Evolutionary conservation across 1,140 invertebrate species (phyloP).

Genomic region (Yoshiicerus persimilis): DNA sequence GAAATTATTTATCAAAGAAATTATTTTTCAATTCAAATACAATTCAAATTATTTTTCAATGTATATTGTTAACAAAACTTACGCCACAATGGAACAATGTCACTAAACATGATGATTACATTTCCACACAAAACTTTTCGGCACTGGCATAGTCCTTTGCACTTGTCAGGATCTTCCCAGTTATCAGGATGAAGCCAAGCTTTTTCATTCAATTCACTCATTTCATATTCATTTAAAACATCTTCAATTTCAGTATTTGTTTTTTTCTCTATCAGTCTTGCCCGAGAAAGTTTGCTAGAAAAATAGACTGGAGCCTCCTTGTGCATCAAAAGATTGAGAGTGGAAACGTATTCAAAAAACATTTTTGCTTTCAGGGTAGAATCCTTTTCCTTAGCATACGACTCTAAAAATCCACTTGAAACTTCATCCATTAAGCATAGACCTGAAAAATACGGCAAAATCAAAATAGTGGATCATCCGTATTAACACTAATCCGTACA

Average conservation of each 20-base stretch:
- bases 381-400: not conserved
- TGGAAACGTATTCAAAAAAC: not conserved
- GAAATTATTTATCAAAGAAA: not conserved
- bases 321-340: not conserved
- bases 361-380: not conserved
- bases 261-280: not conserved
- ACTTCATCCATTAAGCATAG: not conserved
- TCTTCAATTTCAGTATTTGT: not conserved
- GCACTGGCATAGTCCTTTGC: not conserved
- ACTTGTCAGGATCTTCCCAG: conserved; percentile 20
- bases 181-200: not conserved
- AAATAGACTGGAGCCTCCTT: not conserved
- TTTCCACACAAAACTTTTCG: not conserved
- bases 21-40: no score
- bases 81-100: conserved; percentile 14
- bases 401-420: not conserved
- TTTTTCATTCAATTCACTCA: not conserved
- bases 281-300: not conserved
- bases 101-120: not conserved
- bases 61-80: not conserved
- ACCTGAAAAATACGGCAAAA: not conserved
- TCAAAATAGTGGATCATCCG: not conserved
- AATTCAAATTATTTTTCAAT: not conserved
- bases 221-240: not conserved
- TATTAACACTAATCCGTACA: not conserved